Evolutionary conservation across 2,113 vertebrate species (phyloP), one percentile per base, ranked within the genome.

Genomic region (Pterocles burchelli): DNA sequence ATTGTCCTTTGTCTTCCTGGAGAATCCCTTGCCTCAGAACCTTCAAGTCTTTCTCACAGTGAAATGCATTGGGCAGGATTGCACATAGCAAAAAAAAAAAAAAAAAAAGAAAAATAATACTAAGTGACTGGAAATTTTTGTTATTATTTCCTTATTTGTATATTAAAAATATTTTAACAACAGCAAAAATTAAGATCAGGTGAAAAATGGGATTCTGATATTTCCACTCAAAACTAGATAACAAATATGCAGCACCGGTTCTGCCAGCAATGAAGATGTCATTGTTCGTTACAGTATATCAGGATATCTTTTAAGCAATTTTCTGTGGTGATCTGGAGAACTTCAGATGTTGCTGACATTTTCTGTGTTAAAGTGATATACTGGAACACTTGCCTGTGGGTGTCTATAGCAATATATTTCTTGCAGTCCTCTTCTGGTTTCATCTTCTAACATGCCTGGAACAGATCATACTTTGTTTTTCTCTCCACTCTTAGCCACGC

Each of bases 381-480:
- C 58, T 58, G 76, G 41, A 84, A 86, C 75, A 83, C 68, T 66
- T 83, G 72, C 41, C 63, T 90, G 41, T 79, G 72, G 75, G 33
- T 88, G 25, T 88, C 52, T 61, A 57, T 24, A 73, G 49, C 83
- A 88, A 83, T 61, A 57, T 74, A 65, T 88, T 85, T 88, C 63
- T 88, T 88, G 49, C 48, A 88, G 58, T 63, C 33, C 34, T 76
- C 33, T 90, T 79, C 72, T 92, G 36, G 74, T 92, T 93, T 96
- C 41, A 45, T 86, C 72, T 90, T 73, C 49, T 80, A 76, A 66
- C 73, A 86, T 66, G 72, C 63, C 63, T 80, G 20, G 52, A 63
- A 76, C 29, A 93, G 70, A n/a, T 3, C 51, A 51, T 51, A 11
- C 43, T 63, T 74, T 10, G 21, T 26, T 77, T 62, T 72, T 88